These are phyloP conservation scores for Ursus arctos DNA, from an alignment of 2,113 vertebrate genomes.

Conservation along the genomic window DNA sequence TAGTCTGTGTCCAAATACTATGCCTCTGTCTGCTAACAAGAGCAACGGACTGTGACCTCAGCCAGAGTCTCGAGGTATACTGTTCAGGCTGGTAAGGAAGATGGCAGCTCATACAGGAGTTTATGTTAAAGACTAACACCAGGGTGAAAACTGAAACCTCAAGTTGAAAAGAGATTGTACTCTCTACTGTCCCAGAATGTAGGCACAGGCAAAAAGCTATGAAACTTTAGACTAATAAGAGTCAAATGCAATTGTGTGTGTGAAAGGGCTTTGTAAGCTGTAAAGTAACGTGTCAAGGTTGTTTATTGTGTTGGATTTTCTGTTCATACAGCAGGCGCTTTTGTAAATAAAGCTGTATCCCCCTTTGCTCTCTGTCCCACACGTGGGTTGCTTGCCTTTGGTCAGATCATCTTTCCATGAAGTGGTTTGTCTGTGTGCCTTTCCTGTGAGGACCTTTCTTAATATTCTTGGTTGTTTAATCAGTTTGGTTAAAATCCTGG, in stretches of 20 bases:
- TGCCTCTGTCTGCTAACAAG: background rate
- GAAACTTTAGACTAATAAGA: background rate
- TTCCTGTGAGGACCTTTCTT: conserved; percentile 7
- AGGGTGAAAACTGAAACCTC: background rate
- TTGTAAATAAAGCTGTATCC: background rate
- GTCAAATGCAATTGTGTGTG: background rate
- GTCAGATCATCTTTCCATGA: background rate
- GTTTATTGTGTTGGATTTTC: conserved; percentile 11
- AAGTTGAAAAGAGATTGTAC: background rate
- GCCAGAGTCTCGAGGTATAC: background rate
- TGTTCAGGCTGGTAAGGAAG: background rate
- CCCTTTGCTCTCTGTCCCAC: background rate
- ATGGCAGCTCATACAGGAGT: background rate
- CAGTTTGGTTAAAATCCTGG: background rate
- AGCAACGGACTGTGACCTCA: background rate
- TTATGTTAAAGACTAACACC: background rate
- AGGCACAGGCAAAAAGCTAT: background rate
- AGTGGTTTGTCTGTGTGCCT: background rate
- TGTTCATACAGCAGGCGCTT: background rate
- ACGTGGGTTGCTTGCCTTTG: background rate
- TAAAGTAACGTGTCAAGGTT: background rate
- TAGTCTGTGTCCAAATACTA: background rate
- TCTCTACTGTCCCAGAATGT: background rate
- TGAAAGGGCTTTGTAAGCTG: background rate
- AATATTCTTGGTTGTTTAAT: background rate